Conservation (phyloP, 2,113 vertebrate genomes). For the Aptenodytes forsteri region DNA sequence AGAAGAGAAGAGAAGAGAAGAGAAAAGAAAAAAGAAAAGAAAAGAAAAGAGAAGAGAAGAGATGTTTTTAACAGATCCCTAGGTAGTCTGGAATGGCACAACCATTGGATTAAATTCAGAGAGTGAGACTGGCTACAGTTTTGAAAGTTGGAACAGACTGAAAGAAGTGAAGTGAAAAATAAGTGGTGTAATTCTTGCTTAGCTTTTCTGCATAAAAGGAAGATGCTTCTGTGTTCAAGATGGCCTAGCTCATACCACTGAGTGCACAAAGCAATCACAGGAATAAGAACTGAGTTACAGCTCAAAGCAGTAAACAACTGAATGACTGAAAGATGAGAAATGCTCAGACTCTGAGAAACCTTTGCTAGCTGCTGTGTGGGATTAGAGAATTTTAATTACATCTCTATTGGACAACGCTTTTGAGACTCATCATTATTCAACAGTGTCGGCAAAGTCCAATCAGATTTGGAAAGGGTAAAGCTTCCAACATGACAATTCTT, state of each 20-base stretch:
- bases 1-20: not conserved
- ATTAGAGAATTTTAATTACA: slow-evolving; percentile 29
- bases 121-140: not conserved
- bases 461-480: not conserved
- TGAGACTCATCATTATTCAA: not conserved
- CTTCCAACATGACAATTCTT: not conserved
- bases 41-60: too few species aligned
- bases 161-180: not conserved
- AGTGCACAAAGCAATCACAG: not conserved
- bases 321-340: not conserved
- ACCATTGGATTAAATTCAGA: not conserved
- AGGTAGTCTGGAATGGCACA: not conserved
- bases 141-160: not conserved
- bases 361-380: not conserved
- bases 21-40: not conserved
- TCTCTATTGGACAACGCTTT: not conserved
- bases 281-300: not conserved
- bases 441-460: not conserved
- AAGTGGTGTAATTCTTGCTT: not conserved
- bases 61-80: not conserved
- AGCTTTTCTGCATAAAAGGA: not conserved
- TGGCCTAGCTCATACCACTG: not conserved
- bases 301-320: not conserved
- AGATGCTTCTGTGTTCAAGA: not conserved
- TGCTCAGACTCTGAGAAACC: not conserved